Evolutionary conservation across 2,888 invertebrate species (phyloP).

Genomic region (Diloba caeruleocephala): DNA sequence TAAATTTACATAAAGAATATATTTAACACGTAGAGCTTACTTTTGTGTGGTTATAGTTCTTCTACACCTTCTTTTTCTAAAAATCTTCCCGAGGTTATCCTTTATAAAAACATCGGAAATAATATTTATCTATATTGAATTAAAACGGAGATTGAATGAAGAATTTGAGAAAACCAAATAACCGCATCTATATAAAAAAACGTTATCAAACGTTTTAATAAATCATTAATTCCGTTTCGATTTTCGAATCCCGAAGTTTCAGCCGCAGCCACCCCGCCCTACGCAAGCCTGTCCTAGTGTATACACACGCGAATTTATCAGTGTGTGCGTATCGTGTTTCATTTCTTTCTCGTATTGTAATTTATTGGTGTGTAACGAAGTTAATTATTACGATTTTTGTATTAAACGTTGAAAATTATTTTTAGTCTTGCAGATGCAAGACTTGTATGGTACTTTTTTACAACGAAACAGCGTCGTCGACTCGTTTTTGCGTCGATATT

Average conservation of each 20-base stretch:
- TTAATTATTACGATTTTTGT: slow-evolving; percentile 89
- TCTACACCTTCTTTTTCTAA: no score
- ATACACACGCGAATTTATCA: slow-evolving; percentile 36
- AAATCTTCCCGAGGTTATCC: no score
- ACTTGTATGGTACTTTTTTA: slow-evolving; percentile 72
- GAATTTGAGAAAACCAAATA: background rate
- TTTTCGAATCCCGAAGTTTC: background rate
- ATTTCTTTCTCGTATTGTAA: slow-evolving; percentile 88
- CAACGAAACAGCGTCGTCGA: slow-evolving; percentile 70
- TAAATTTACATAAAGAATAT: no score
- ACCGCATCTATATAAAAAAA: slow-evolving; percentile 16
- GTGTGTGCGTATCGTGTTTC: slow-evolving; percentile 78
- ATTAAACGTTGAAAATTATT: slow-evolving; percentile 89
- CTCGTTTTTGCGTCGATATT: slow-evolving; percentile 58
- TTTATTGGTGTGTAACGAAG: slow-evolving; percentile 89
- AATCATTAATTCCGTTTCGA: slow-evolving; percentile 38
- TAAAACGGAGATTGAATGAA: background rate
- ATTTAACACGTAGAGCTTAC: no score
- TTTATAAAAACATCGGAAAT: no score
- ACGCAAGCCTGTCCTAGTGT: slow-evolving; percentile 53
- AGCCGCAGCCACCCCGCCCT: slow-evolving; percentile 54
- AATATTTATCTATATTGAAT: background rate
- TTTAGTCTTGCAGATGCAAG: slow-evolving; percentile 82
- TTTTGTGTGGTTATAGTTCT: no score
- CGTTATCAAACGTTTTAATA: slow-evolving; percentile 29